A percentile compares a stretch with the other conserved stretches of the same genome.
Evolutionary conservation across 2,797 vertebrate species (phyloP).

Genomic region (Cygnus olor): DNA sequence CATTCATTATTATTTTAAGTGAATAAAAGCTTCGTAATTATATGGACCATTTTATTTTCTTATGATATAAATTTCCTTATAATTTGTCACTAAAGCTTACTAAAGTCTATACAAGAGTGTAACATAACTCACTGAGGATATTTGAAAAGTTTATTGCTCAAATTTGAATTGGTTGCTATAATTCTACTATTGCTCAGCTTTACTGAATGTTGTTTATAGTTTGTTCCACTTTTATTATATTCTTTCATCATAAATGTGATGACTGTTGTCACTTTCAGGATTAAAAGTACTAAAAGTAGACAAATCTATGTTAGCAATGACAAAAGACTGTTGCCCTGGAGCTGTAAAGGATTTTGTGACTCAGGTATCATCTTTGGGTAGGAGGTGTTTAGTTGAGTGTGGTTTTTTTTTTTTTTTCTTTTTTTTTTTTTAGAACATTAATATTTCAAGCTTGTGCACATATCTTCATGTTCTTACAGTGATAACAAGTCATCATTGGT

Average conservation of each 20-base stretch:
- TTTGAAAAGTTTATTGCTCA: not conserved
- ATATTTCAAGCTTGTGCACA: not conserved
- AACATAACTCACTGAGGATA: not conserved
- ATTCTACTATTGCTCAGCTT: not conserved
- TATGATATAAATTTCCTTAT: not conserved
- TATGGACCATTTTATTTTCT: not conserved
- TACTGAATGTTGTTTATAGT: not conserved
- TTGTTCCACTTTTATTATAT: not conserved
- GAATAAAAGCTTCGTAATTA: not conserved
- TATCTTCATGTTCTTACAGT: not conserved
- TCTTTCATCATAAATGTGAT: not conserved
- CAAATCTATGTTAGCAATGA: not conserved
- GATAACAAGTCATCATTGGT: not conserved
- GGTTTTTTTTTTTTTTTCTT: no score
- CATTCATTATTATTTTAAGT: not conserved
- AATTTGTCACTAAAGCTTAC: not conserved
- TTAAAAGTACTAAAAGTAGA: not conserved
- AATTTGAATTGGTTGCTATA: not conserved
- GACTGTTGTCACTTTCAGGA: not conserved
- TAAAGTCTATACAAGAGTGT: not conserved
- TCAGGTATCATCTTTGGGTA: not conserved
- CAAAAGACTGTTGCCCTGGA: not conserved
- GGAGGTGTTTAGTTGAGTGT: not conserved
- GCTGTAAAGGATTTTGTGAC: not conserved
- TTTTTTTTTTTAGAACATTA: not conserved